Evolutionary conservation across 2,113 vertebrate species (phyloP).

Genomic region (Rynchops niger): DNA sequence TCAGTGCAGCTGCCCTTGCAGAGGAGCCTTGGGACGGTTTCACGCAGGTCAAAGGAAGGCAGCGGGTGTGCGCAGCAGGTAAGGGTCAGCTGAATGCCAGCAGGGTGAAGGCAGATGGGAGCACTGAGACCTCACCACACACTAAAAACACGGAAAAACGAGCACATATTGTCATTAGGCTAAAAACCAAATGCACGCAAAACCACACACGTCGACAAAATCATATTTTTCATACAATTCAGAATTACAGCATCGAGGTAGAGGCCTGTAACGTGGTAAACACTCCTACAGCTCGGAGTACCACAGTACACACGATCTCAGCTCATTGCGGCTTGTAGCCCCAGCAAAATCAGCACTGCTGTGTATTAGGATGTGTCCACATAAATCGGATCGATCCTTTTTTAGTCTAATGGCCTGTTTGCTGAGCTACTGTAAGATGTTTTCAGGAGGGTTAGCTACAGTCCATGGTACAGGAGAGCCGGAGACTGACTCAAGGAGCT

Average conservation of each 20-base stretch:
- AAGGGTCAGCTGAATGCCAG: background rate
- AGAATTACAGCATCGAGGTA: background rate
- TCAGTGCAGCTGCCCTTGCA: background rate
- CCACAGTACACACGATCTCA: fast-evolving
- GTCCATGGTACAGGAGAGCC: background rate
- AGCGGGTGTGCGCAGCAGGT: background rate
- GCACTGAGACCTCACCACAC: background rate
- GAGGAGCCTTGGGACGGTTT: background rate
- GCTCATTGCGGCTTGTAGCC: background rate
- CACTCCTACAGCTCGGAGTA: background rate
- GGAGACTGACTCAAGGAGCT: background rate
- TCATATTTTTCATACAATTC: background rate
- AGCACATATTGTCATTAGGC: background rate
- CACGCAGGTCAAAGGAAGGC: background rate
- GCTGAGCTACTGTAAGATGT: background rate
- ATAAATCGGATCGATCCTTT: background rate
- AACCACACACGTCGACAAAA: fast-evolving
- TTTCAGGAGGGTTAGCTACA: background rate
- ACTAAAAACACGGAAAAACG: background rate
- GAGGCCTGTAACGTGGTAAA: background rate
- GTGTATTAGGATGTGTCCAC: background rate
- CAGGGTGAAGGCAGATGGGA: background rate
- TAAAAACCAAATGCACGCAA: background rate
- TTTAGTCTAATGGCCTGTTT: background rate
- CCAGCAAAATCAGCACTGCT: background rate